phyloP scores from a whole-genome alignment of 2,888 invertebrate genomes.

The Notodonta dromedarius region DNA sequence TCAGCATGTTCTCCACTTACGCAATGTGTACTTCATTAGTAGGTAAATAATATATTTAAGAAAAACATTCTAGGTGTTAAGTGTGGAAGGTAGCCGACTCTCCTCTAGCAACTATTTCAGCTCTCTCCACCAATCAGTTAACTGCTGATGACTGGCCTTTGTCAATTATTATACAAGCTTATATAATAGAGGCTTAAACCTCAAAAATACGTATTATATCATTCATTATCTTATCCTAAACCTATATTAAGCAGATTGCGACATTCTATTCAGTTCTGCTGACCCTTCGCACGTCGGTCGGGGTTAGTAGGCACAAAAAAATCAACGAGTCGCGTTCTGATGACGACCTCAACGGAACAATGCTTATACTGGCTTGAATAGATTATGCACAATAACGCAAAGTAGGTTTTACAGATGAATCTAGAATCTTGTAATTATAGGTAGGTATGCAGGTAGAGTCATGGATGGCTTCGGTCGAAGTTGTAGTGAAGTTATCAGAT shows the following conservation, averaged over 20 bases:
- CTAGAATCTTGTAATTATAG: not conserved
- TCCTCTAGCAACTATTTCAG: too few species aligned
- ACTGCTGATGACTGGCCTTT: too few species aligned
- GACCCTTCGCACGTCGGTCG: constrained; percentile 5
- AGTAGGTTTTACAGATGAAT: constrained; percentile 5
- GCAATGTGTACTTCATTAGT: constrained; percentile 92
- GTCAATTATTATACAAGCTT: too few species aligned
- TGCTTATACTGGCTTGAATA: not conserved
- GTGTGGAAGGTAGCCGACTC: too few species aligned
- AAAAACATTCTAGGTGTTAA: too few species aligned
- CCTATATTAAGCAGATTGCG: not conserved
- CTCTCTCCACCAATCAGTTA: too few species aligned
- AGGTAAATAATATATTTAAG: constrained; percentile 79
- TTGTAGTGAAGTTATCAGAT: not conserved
- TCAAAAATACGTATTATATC: not conserved
- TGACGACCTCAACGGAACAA: constrained; percentile 5
- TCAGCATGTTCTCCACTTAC: constrained; percentile 93
- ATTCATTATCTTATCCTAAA: not conserved
- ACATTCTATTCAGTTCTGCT: constrained; percentile 3
- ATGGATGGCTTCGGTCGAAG: not conserved
- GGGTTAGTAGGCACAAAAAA: not conserved
- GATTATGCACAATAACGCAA: not conserved
- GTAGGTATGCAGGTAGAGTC: not conserved
- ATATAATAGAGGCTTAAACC: too few species aligned
- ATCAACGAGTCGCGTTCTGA: not conserved